Percentiles rank a stretch among this genome's conserved stretches.
These are phyloP conservation scores for Thereva unica DNA, from an alignment of 2,888 invertebrate genomes.

Conservation along the genomic window DNA sequence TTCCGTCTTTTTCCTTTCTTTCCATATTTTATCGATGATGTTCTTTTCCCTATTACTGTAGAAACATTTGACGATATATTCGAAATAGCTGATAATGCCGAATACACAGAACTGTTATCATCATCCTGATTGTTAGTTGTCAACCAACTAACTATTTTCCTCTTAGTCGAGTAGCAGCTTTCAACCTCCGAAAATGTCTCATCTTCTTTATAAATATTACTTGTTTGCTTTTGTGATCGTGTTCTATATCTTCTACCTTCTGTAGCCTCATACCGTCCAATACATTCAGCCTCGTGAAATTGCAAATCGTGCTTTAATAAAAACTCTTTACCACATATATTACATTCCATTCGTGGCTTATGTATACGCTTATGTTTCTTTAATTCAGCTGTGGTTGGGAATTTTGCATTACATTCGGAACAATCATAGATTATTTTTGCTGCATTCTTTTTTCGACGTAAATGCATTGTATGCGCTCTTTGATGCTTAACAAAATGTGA, in stretches of 20 bases:
- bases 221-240: conserved; percentile 17
- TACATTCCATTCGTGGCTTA: conserved; percentile 20
- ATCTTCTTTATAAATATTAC: conserved; percentile 1
- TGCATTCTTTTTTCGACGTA: not conserved
- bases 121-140: not conserved
- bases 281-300: conserved; percentile 38
- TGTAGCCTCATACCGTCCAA: conserved; percentile 18
- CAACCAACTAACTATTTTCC: too few relatives aligned
- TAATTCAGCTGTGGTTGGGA: conserved; percentile 10
- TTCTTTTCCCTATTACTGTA: not conserved
- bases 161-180: too few relatives aligned
- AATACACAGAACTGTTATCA: not conserved
- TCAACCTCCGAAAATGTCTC: not conserved
- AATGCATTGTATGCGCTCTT: conserved; percentile 11
- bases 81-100: not conserved
- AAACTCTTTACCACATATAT: conserved; percentile 35
- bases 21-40: not conserved
- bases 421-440: conserved; percentile 3
- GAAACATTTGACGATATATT: not conserved
- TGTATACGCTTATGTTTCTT: conserved; percentile 37
- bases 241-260: conserved; percentile 3
- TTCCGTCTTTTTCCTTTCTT: not conserved
- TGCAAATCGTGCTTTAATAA: conserved; percentile 21
- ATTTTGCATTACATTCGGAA: conserved; percentile 7
- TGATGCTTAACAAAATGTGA: conserved; percentile 21